phyloP scores from a whole-genome alignment of 2,113 vertebrate species.

The Charadrius vociferus region DNA sequence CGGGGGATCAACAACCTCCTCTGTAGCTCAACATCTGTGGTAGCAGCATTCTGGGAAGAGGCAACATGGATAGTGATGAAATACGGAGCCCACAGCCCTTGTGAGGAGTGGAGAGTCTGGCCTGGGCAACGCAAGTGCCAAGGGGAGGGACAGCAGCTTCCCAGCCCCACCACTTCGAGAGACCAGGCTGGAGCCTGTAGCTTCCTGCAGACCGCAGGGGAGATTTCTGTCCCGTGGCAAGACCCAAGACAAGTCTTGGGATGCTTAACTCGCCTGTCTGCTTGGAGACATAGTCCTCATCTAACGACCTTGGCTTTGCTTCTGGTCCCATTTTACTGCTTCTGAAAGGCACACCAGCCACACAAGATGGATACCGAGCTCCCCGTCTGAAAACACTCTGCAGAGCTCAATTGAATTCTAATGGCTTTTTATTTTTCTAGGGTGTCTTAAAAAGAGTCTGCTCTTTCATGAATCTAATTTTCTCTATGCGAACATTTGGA shows the following conservation, averaged over 20 bases:
- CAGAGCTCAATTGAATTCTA: background rate
- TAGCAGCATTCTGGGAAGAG: background rate
- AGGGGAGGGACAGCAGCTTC: background rate
- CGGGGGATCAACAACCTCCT: background rate
- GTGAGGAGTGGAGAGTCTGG: background rate
- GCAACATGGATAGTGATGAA: background rate
- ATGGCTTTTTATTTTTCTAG: conserved; percentile 13
- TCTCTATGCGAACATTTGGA: conserved; percentile 10
- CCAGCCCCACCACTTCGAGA: background rate
- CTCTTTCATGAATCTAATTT: conserved; percentile 33
- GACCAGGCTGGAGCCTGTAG: background rate
- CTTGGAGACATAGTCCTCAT: background rate
- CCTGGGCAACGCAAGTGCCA: background rate
- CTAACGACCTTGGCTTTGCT: background rate
- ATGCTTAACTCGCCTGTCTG: background rate
- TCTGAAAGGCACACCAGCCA: background rate
- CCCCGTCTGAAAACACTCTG: background rate
- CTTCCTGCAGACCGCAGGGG: background rate
- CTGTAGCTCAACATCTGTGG: background rate
- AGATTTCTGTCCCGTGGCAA: background rate
- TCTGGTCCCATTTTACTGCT: background rate
- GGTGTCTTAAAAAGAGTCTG: background rate
- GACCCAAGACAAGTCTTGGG: background rate
- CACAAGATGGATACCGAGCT: background rate
- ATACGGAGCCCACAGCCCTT: background rate